Percentiles rank a stretch among this genome's conserved stretches.
Conservation (phyloP, 2,113 vertebrate genomes). For the Plecotus auritus region DNA sequence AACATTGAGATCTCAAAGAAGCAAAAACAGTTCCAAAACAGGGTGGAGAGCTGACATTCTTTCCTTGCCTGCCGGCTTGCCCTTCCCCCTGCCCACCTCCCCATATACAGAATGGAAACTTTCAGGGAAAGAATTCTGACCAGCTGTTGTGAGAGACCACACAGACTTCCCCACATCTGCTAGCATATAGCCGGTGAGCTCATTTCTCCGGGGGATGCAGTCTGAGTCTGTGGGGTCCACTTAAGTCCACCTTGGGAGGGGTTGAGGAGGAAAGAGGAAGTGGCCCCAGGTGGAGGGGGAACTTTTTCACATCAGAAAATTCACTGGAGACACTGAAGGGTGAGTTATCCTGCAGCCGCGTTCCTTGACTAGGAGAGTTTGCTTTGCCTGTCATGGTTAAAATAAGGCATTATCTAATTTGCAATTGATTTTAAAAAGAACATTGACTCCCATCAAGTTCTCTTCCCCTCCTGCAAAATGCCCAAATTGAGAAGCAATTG, state of each 20-base stretch:
- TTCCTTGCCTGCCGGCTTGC: not conserved
- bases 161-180: constrained; percentile 71
- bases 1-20: constrained; percentile 37
- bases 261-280: constrained; percentile 41
- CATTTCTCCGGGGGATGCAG: constrained; percentile 62
- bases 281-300: constrained; percentile 33
- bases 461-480: not conserved
- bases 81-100: constrained; percentile 30
- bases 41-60: constrained; percentile 45
- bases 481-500: not conserved
- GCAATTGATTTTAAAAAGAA: not conserved
- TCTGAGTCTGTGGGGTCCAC: constrained; percentile 64
- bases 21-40: not conserved
- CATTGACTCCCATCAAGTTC: not conserved
- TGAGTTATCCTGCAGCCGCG: not conserved
- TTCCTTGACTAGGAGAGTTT: not conserved
- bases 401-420: not conserved
- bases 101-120: constrained; percentile 64
- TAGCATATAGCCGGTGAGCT: constrained; percentile 62
- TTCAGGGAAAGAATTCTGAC: constrained; percentile 64
- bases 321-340: not conserved
- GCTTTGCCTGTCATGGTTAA: not conserved
- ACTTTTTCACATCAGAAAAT: constrained; percentile 2
- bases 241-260: constrained; percentile 52
- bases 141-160: constrained; percentile 76